Percentiles rank a stretch among this genome's conserved stretches.
phyloP scores from a whole-genome alignment of 2,113 vertebrate species.

The Leptobrachium leishanense region DNA sequence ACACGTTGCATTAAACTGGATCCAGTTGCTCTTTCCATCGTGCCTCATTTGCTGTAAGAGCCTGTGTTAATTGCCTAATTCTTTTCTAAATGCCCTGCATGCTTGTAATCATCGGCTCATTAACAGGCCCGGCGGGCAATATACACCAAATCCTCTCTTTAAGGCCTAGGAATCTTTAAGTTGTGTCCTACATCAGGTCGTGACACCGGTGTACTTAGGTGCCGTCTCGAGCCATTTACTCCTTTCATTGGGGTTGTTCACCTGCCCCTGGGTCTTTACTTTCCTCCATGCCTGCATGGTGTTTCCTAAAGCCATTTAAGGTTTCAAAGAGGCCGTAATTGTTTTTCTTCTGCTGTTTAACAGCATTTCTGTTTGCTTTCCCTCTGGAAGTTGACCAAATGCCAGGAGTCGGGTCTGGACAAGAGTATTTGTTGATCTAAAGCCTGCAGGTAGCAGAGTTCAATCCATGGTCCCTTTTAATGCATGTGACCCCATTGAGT shows the following conservation, averaged over 20 bases:
- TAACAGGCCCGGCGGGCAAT: constrained; percentile 5
- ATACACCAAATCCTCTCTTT: constrained; percentile 11
- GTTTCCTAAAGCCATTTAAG: constrained; percentile 10
- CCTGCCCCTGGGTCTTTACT: constrained; percentile 19
- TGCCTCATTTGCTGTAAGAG: no score
- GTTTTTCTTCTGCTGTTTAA: constrained; percentile 14
- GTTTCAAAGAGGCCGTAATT: constrained; percentile 11
- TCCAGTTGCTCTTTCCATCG: no score
- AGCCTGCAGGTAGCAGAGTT: background rate
- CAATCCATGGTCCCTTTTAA: background rate
- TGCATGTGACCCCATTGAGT: background rate
- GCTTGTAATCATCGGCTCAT: constrained; percentile 31
- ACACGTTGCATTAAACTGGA: no score
- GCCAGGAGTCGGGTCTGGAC: background rate
- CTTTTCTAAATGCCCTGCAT: constrained; percentile 22
- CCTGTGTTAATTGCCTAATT: background rate
- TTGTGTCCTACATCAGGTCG: constrained; percentile 34
- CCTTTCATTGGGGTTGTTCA: constrained; percentile 31
- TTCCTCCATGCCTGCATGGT: background rate
- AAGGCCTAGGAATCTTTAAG: constrained; percentile 19
- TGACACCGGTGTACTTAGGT: constrained; percentile 21
- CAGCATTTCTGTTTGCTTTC: constrained; percentile 1
- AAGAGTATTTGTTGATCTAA: background rate
- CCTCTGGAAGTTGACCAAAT: background rate
- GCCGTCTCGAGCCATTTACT: constrained; percentile 26